phyloP scores from a whole-genome alignment of 2,888 invertebrate species.

The Melipona bicolor region DNA sequence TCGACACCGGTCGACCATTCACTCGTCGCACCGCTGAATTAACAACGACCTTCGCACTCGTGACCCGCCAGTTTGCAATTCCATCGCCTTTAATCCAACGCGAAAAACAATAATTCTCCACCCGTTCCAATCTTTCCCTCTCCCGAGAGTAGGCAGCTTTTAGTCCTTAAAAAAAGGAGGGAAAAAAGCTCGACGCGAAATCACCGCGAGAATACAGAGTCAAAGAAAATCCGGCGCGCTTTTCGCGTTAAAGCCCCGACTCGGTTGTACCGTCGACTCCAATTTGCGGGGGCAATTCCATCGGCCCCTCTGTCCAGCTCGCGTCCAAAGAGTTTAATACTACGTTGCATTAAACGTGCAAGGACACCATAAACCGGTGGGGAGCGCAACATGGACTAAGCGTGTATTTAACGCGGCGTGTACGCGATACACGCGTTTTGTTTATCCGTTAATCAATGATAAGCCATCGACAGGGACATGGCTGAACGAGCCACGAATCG shows the following conservation, averaged over 20 bases:
- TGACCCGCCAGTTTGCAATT: background rate
- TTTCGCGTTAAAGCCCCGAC: background rate
- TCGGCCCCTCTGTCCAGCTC: background rate
- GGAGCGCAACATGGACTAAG: background rate
- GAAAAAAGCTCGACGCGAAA: background rate
- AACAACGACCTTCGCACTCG: background rate
- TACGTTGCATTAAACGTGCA: background rate
- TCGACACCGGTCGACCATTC: background rate
- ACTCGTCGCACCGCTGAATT: background rate
- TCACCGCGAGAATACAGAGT: background rate
- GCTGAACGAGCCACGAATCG: conserved; percentile 12
- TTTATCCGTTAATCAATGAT: conserved; percentile 62
- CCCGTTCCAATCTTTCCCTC: background rate
- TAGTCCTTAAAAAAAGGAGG: too few species aligned
- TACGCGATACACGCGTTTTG: conserved; percentile 45
- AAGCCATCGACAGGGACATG: conserved; percentile 48
- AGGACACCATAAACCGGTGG: too few species aligned
- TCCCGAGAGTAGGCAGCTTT: background rate
- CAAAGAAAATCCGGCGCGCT: background rate
- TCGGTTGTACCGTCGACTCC: background rate
- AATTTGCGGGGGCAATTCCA: conserved; percentile 16
- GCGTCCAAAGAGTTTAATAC: background rate
- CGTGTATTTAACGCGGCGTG: conserved; percentile 32
- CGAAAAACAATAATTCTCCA: background rate
- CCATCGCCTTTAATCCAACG: background rate